These are phyloP conservation scores for Plagodis pulveraria DNA, from an alignment of 2,888 invertebrate genomes.

Conservation along the genomic window DNA sequence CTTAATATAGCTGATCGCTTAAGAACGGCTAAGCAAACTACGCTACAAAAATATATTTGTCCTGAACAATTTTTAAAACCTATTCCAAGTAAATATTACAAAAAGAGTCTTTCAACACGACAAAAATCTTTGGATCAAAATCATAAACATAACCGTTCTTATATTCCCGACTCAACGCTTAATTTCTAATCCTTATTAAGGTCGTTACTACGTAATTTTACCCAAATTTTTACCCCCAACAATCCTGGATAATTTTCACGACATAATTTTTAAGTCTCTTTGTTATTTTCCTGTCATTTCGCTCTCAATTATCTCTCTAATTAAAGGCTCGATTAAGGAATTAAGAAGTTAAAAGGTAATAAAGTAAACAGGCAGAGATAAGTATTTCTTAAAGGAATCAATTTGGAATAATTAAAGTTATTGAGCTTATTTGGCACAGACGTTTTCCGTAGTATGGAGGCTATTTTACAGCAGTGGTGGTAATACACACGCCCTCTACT, in stretches of 20 bases:
- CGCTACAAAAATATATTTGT: too few species aligned
- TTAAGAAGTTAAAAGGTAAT: constrained; percentile 6
- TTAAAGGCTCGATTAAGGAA: constrained; percentile 19
- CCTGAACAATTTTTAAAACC: too few species aligned
- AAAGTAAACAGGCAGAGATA: constrained; percentile 2
- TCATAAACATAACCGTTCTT: not conserved
- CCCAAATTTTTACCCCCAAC: constrained; percentile 22
- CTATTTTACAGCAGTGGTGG: too few species aligned
- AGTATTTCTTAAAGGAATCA: not conserved
- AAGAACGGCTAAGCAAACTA: too few species aligned
- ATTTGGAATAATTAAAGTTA: too few species aligned
- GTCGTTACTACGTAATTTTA: constrained; percentile 27
- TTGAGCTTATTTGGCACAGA: too few species aligned
- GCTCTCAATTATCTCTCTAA: constrained; percentile 16
- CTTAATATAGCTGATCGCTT: too few species aligned
- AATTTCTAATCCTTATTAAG: constrained; percentile 30
- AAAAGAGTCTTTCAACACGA: too few species aligned
- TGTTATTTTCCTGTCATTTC: constrained; percentile 18
- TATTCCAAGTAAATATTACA: too few species aligned
- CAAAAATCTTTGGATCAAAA: too few species aligned
- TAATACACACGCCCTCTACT: too few species aligned
- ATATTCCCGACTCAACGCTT: constrained; percentile 13
- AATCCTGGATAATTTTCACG: constrained; percentile 23
- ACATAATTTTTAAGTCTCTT: constrained; percentile 24
- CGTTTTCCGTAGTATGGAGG: too few species aligned